These are phyloP conservation scores for Corapipo altera DNA, from an alignment of 2,113 vertebrate species.

Conservation along the genomic window DNA sequence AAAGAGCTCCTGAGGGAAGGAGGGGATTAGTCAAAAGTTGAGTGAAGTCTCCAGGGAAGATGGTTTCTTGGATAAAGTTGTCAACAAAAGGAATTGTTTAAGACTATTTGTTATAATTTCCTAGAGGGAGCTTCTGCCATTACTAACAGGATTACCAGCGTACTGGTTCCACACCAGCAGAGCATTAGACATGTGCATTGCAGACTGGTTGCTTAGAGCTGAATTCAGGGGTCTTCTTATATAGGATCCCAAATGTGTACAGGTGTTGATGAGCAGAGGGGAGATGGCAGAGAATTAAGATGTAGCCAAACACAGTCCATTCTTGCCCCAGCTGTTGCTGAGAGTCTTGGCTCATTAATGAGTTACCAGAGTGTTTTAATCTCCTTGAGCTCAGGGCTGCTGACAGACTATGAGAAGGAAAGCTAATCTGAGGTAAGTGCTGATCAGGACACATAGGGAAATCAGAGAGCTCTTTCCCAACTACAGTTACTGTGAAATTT, in stretches of 20 bases:
- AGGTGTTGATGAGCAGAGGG: conserved; percentile 41
- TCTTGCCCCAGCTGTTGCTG: conserved; percentile 42
- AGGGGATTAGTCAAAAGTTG: conserved; percentile 70
- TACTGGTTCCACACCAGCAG: conserved; percentile 45
- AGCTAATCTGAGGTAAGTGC: conserved; percentile 5
- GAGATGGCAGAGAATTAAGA: conserved; percentile 13
- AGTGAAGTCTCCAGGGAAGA: conserved; percentile 70
- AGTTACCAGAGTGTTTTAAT: conserved; percentile 20
- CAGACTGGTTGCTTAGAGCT: conserved; percentile 45
- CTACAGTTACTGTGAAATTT: neutral
- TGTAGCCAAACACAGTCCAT: neutral
- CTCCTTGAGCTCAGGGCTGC: conserved; percentile 16
- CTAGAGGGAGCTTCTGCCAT: conserved; percentile 50
- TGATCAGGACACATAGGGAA: neutral
- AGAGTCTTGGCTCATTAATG: neutral
- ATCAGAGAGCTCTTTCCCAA: neutral
- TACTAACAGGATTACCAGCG: conserved; percentile 63
- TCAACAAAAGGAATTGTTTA: conserved; percentile 72
- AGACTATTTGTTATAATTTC: conserved; percentile 68
- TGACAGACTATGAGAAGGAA: conserved; percentile 28
- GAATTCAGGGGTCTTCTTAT: conserved; percentile 36
- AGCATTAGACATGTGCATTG: conserved; percentile 44
- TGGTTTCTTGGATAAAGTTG: conserved; percentile 72
- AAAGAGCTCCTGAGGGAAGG: conserved; percentile 68
- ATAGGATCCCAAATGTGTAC: conserved; percentile 18